These are phyloP conservation scores for Sminthurinus signatus DNA, from an alignment of 1,140 invertebrate species.

Conservation along the genomic window DNA sequence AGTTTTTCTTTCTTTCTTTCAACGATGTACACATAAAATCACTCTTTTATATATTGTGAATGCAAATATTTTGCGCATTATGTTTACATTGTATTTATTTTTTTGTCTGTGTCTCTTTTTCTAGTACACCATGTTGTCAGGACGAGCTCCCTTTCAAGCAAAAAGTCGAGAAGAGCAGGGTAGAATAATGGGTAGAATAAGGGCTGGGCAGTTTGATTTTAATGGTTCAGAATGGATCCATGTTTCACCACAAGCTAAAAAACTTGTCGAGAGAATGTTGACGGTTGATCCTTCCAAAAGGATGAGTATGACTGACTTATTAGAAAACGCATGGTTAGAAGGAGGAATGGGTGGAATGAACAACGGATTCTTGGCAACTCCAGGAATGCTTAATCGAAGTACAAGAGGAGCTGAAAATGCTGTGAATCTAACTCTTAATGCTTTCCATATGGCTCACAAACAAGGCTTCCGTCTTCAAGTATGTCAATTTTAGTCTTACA, in stretches of 20 bases:
- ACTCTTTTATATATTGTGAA: no score
- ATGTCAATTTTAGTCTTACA: no score
- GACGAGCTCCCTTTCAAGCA: slow-evolving; percentile 70
- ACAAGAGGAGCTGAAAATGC: slow-evolving; percentile 40
- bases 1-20: no score
- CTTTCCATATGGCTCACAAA: slow-evolving; percentile 61
- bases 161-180: slow-evolving; percentile 62
- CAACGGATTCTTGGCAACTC: slow-evolving; percentile 42
- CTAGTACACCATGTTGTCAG: slow-evolving; percentile 79
- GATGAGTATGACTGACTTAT: slow-evolving; percentile 60
- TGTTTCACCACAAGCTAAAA: slow-evolving; percentile 67
- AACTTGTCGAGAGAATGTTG: slow-evolving; percentile 59
- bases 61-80: no score
- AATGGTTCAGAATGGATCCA: slow-evolving; percentile 61
- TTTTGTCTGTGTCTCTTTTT: no score
- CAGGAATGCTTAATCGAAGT: slow-evolving; percentile 40
- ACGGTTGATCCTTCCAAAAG: slow-evolving; percentile 69
- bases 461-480: slow-evolving; percentile 65
- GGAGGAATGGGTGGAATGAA: slow-evolving; percentile 38
- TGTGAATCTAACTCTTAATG: slow-evolving; percentile 53
- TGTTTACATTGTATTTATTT: neutral
- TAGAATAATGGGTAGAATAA: slow-evolving; percentile 70
- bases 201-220: slow-evolving; percentile 69
- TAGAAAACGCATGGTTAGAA: slow-evolving; percentile 54
- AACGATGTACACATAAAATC: no score